Conservation (phyloP, 2,797 vertebrate species). For the Nothura maculosa region DNA sequence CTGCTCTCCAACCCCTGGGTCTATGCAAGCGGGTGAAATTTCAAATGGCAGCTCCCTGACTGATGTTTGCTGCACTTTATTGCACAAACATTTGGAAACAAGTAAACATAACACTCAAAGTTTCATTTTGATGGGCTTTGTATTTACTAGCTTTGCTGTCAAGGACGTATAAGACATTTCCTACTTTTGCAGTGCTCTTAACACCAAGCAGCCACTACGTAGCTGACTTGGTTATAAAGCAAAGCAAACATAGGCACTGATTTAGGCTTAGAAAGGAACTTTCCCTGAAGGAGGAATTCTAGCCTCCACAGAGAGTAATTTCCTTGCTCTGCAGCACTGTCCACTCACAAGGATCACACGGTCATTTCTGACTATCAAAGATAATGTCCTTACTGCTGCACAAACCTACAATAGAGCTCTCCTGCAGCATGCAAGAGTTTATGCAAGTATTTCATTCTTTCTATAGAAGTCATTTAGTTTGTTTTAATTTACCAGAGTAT, state of each 20-base stretch:
- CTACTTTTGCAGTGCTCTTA: not conserved
- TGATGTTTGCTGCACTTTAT: not conserved
- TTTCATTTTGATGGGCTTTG: not conserved
- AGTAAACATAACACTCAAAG: not conserved
- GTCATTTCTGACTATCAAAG: not conserved
- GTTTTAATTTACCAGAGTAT: not conserved
- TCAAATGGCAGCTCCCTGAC: not conserved
- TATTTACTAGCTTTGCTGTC: not conserved
- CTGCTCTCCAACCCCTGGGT: not conserved
- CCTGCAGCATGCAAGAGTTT: not conserved
- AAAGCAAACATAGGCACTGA: not conserved
- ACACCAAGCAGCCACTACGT: not conserved
- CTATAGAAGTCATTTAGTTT: not conserved
- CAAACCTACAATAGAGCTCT: not conserved
- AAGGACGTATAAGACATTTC: not conserved
- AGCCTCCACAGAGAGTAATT: not conserved
- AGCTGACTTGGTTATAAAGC: not conserved
- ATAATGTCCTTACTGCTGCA: not conserved
- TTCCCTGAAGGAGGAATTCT: not conserved
- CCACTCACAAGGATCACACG: not conserved
- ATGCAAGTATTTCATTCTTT: not conserved
- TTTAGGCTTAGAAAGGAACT: not conserved
- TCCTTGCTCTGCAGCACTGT: not conserved
- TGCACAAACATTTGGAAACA: not conserved
- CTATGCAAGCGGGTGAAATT: not conserved